Percentiles rank a stretch among this genome's conserved stretches.
Evolutionary conservation across 2,888 invertebrate genomes (phyloP).

Genomic region (Drosophila mimetica): DNA sequence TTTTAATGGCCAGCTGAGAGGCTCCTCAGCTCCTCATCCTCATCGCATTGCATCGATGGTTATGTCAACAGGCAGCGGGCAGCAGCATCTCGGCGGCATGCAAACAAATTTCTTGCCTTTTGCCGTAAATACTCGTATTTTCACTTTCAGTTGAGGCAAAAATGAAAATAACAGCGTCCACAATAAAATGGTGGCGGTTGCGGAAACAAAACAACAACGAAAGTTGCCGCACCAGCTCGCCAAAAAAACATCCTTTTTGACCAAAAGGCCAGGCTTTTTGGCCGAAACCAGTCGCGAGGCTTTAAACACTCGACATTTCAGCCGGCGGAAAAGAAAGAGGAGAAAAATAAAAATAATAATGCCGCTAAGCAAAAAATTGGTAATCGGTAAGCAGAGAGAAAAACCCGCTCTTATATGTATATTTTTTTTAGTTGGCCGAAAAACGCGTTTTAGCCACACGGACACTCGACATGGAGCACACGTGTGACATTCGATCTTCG

Average conservation of each 20-base stretch:
- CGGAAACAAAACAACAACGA: conserved; percentile 74
- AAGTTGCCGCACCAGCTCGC: conserved; percentile 53
- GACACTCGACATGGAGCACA: conserved; percentile 54
- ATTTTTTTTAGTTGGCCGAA: conserved; percentile 12
- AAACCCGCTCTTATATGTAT: conserved; percentile 28
- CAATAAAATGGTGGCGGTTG: conserved; percentile 62
- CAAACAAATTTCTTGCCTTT: conserved; percentile 38
- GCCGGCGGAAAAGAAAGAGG: conserved; percentile 19
- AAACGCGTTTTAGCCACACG: conserved; percentile 66
- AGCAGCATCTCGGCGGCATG: conserved; percentile 38
- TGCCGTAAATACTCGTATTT: conserved; percentile 53
- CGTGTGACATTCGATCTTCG: conserved; percentile 66
- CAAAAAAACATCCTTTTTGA: conserved; percentile 68
- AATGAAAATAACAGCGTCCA: conserved; percentile 50
- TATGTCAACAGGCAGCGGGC: conserved; percentile 59
- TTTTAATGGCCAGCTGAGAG: conserved; percentile 40
- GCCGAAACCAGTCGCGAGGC: conserved; percentile 48
- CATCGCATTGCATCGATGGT: conserved; percentile 44
- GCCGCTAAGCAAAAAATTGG: conserved; percentile 12
- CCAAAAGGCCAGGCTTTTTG: conserved; percentile 50
- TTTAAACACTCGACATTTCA: conserved; percentile 45
- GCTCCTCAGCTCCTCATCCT: conserved; percentile 12
- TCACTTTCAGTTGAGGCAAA: conserved; percentile 63
- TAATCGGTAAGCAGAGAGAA: conserved; percentile 18
- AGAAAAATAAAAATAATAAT: not conserved